Percentiles rank a stretch among this genome's conserved stretches.
These are phyloP conservation scores for Drosophila teissieri DNA, from an alignment of 1,140 invertebrate species.

Conservation along the genomic window DNA sequence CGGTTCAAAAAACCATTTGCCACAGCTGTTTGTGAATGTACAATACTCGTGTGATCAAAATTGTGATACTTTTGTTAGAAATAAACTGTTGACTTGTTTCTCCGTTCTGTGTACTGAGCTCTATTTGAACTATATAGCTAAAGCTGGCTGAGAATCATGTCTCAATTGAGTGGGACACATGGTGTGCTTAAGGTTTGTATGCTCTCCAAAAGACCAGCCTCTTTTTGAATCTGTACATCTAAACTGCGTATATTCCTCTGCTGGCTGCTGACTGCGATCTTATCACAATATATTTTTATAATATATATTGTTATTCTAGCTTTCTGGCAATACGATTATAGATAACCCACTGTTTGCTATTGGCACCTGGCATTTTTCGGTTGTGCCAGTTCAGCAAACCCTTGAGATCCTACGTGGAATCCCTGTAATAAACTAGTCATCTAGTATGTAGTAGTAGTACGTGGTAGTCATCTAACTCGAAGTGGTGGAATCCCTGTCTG, in stretches of 20 bases:
- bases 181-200: neutral
- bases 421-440: too few relatives aligned
- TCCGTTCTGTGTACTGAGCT: conserved; percentile 26
- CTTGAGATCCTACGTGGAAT: too few relatives aligned
- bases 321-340: too few relatives aligned
- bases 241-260: too few relatives aligned
- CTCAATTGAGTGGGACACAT: neutral
- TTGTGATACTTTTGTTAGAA: conserved; percentile 40
- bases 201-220: neutral
- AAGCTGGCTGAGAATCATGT: neutral
- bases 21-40: conserved; percentile 66
- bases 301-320: too few relatives aligned
- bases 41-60: conserved; percentile 3
- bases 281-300: too few relatives aligned
- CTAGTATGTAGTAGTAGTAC: too few relatives aligned
- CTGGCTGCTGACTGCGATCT: too few relatives aligned
- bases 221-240: neutral
- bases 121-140: conserved; percentile 14
- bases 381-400: too few relatives aligned
- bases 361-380: too few relatives aligned
- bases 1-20: conserved; percentile 60
- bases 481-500: neutral
- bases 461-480: too few relatives aligned
- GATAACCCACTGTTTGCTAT: too few relatives aligned
- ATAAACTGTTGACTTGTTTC: conserved; percentile 49